Percentiles rank a stretch among this genome's conserved stretches.
Conservation (phyloP, 2,797 vertebrate species). For the Fringilla coelebs region DNA sequence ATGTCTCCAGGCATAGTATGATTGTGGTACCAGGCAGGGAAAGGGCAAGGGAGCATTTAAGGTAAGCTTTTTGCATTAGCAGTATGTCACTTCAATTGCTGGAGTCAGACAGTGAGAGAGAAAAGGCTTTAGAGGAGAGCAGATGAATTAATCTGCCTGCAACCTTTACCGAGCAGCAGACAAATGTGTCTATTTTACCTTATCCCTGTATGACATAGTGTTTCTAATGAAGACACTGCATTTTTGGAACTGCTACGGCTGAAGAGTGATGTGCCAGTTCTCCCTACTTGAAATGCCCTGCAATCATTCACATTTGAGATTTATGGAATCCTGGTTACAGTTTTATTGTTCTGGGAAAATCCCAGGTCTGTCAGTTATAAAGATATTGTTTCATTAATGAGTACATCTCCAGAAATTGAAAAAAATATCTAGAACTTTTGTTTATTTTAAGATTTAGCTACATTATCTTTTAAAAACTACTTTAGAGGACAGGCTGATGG, state of each 20-base stretch:
- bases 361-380: not conserved
- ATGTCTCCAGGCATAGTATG: not conserved
- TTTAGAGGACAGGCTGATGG: not conserved
- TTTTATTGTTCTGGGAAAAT: not conserved
- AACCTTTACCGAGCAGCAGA: not conserved
- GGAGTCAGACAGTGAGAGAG: not conserved
- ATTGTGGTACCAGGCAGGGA: not conserved
- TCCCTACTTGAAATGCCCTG: not conserved
- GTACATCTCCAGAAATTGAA: not conserved
- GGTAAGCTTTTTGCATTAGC: not conserved
- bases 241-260: not conserved
- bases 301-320: not conserved
- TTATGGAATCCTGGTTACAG: not conserved
- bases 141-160: not conserved
- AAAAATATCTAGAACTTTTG: not conserved
- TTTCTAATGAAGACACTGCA: not conserved
- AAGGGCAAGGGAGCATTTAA: not conserved
- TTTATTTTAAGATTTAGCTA: not conserved
- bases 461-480: not conserved
- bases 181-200: conserved; percentile 3
- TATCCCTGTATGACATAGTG: not conserved
- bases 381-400: not conserved
- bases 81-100: not conserved
- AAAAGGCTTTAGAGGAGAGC: not conserved
- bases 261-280: not conserved